Conservation (phyloP, 2,113 vertebrate genomes). For the Formicarius rufipectus region DNA sequence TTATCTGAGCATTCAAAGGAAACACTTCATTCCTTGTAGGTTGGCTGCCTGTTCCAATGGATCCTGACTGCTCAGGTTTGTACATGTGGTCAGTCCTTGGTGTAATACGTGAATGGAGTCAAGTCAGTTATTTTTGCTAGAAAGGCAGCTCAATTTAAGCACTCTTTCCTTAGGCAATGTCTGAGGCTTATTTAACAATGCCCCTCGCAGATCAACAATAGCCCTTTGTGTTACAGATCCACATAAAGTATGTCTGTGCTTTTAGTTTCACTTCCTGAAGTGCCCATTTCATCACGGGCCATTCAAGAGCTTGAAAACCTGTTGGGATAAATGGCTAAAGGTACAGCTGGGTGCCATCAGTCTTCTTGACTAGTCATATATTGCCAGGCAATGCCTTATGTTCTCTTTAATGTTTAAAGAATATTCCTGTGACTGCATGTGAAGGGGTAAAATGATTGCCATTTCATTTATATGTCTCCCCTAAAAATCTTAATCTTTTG, state of each 20-base stretch:
- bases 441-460: neutral
- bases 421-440: neutral
- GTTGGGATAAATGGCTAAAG: neutral
- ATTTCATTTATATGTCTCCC: neutral
- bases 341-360: neutral
- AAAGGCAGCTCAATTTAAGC: neutral
- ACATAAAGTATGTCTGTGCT: neutral
- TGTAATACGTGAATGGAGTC: neutral
- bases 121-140: neutral
- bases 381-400: neutral
- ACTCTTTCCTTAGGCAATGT: neutral
- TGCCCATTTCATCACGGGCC: neutral
- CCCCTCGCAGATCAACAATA: neutral
- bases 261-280: neutral
- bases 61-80: neutral
- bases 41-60: neutral
- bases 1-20: neutral
- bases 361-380: neutral
- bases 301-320: neutral
- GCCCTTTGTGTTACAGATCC: neutral
- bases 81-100: neutral
- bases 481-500: neutral
- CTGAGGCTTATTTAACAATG: neutral
- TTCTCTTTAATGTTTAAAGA: neutral
- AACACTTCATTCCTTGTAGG: fast-evolving